Conservation (phyloP, 2,888 invertebrate species). For the Erebia palarica region DNA sequence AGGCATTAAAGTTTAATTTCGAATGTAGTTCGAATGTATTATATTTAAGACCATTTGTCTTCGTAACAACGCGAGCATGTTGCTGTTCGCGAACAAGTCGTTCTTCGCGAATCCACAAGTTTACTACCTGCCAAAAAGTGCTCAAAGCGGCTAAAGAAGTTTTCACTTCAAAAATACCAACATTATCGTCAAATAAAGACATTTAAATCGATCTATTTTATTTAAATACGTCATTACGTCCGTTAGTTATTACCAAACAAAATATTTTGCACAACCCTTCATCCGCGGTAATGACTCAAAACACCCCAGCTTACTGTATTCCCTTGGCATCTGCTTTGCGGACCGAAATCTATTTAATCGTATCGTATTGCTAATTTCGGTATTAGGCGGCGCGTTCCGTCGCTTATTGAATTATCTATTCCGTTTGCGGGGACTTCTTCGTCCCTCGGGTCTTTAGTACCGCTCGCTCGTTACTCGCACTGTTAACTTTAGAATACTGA, state of each 20-base stretch:
- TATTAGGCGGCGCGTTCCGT: constrained; percentile 76
- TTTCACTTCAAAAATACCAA: no score
- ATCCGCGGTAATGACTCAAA: constrained; percentile 70
- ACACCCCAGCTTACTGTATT: constrained; percentile 60
- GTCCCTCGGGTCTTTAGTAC: constrained; percentile 56
- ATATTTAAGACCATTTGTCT: no score
- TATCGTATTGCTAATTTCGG: constrained; percentile 82
- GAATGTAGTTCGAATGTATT: no score
- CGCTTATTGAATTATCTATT: constrained; percentile 80
- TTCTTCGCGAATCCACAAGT: no score
- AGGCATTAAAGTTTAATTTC: no score
- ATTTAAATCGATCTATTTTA: not conserved
- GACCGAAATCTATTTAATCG: constrained; percentile 78
- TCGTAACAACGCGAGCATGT: no score
- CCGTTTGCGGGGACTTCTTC: constrained; percentile 70
- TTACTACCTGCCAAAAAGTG: no score
- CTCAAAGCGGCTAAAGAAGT: no score
- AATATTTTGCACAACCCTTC: constrained; percentile 61
- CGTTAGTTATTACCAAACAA: constrained; percentile 27
- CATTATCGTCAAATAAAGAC: no score
- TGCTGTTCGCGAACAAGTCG: no score
- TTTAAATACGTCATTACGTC: not conserved
- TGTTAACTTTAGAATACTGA: constrained; percentile 31
- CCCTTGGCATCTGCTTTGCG: constrained; percentile 69
- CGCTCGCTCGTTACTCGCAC: constrained; percentile 29